Evolutionary conservation across 1,140 invertebrate genomes (phyloP), one percentile per base, ranked within the genome.

Genomic region (Drosophila biarmipes): DNA sequence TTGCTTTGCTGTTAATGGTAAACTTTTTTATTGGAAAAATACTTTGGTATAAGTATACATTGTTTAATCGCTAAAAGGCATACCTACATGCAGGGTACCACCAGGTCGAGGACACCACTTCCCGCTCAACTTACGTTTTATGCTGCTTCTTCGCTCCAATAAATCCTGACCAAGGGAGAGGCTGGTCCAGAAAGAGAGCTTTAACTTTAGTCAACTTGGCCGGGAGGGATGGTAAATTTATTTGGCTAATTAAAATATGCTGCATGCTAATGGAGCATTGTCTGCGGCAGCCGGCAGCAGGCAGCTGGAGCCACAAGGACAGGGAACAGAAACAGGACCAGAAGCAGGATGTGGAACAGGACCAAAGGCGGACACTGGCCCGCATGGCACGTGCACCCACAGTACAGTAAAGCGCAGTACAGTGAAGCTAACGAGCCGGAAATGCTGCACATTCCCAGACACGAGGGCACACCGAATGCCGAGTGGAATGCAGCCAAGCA

Each of bases 191-290:
- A 64, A 42, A 27, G 49, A 46, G 59, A 62, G 64, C 80, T 72
- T 82, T 56, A 72, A 63, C 63, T 62, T 84, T 42, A 48, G 49
- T 34, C 49, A 46, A 51, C 43, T 49, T 38, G 43, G 48, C 56
- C 77, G 46, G 46, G 67, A 46, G 61, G 54, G 57, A 87, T 87
- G 80, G 72, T 64, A 66, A 86, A 86, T 86, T 89, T 86, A 86
- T 86, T 82, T 86, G 78, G 74, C 82, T 86, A 86, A 86, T 86
- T 86, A 86, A 86, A 86, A 86, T 86, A 86, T 86, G 82, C 86
- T 86, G 84, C 84, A 86, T 87, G 66, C 82, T 86, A 86, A 86
- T 86, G 82, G 82, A 87, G 66, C 74, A 80, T 69, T 86, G 81
- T 86, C 82, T 81, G 82, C 73, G 69, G 58, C 62, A 63, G 73